Conservation (phyloP, 2,888 invertebrate species). For the Scaptomyza tumidula region DNA sequence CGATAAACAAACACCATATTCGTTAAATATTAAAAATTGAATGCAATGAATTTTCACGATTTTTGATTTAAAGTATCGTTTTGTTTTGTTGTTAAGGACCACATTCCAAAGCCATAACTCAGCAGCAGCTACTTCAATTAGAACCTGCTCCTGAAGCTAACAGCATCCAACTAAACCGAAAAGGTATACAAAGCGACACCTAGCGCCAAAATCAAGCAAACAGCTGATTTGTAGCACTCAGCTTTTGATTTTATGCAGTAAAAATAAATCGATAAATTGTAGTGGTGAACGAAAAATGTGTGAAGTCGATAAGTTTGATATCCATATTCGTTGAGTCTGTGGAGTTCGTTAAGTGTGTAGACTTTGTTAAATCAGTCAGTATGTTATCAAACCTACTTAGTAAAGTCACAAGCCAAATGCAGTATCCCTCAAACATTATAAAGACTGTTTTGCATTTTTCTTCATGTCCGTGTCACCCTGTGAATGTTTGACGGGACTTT, state of each 20-base stretch:
- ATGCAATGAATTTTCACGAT: not conserved
- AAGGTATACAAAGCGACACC: slow-evolving; percentile 24
- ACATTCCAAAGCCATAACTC: slow-evolving; percentile 68
- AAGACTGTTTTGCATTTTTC: not conserved
- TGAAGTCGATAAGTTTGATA: not conserved
- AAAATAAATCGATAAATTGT: slow-evolving; percentile 21
- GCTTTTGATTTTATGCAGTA: not conserved
- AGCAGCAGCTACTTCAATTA: slow-evolving; percentile 47
- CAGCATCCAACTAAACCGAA: slow-evolving; percentile 57
- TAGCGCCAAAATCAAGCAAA: not conserved
- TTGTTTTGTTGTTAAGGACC: slow-evolving; percentile 50
- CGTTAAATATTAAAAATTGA: not conserved
- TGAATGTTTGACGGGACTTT: not conserved
- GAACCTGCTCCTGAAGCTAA: slow-evolving; percentile 63
- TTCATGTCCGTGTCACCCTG: not conserved
- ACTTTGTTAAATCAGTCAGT: slow-evolving; percentile 4
- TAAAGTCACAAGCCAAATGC: not conserved
- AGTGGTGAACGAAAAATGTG: slow-evolving; percentile 14
- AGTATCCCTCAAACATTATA: not conserved
- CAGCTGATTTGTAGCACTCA: slow-evolving; percentile 7
- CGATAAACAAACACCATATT: slow-evolving; percentile 2
- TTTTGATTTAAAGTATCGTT: slow-evolving; percentile 1
- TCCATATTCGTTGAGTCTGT: slow-evolving; percentile 4
- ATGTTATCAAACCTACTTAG: not conserved
- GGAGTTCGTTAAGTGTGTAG: not conserved